Conservation (phyloP, 2,888 invertebrate genomes). For the Drosophila testacea region DNA sequence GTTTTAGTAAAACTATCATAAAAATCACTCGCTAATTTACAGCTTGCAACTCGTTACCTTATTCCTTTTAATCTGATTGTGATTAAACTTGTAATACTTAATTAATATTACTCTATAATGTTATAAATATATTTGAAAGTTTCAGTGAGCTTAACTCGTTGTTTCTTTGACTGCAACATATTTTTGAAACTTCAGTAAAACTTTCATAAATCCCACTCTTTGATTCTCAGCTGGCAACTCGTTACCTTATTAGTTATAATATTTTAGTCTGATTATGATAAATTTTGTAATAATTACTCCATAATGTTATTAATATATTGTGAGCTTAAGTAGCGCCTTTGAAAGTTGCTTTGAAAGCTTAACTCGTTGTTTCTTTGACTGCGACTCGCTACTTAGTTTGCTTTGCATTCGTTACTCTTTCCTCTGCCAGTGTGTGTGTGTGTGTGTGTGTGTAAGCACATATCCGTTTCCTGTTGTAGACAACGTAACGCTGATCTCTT, state of each 20-base stretch:
- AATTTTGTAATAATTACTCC: no score
- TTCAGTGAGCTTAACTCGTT: constrained; percentile 3
- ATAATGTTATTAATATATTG: no score
- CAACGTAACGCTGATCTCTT: constrained; percentile 63
- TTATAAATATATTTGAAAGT: background rate
- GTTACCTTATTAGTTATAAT: no score
- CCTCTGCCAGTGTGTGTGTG: constrained; percentile 3
- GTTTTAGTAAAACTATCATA: background rate
- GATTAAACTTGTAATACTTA: background rate
- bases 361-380: constrained; percentile 12
- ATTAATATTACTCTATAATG: background rate
- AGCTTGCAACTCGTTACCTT: background rate
- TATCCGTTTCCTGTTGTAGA: constrained; percentile 64
- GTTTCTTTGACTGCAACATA: constrained; percentile 10
- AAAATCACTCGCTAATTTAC: background rate
- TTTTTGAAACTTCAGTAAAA: no score
- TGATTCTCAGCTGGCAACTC: no score
- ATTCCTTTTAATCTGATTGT: background rate
- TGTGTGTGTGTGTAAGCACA: constrained; percentile 27
- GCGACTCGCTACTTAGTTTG: constrained; percentile 8
- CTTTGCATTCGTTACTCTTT: constrained; percentile 12
- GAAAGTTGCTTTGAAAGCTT: constrained; percentile 6
- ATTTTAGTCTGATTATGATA: no score
- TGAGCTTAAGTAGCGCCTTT: constrained; percentile 1
- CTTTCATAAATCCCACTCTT: no score